Conservation (phyloP, 1,140 invertebrate species). For the Bombus vancouverensis region DNA sequence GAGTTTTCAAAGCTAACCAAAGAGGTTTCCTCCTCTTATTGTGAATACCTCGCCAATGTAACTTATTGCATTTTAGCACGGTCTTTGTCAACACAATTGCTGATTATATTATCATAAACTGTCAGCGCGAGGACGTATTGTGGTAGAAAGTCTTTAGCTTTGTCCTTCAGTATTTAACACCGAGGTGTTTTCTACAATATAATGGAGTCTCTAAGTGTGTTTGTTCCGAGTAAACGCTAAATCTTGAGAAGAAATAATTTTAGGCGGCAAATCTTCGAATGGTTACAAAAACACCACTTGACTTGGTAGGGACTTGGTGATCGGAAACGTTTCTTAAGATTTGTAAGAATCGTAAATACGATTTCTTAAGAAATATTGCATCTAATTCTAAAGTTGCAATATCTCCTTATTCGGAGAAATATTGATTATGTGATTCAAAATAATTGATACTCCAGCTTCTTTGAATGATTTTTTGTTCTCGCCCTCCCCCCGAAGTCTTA, state of each 20-base stretch:
- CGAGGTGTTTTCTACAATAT: too few relatives aligned
- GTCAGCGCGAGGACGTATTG: neutral
- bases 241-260: neutral
- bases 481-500: too few relatives aligned
- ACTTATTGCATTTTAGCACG: constrained; percentile 14
- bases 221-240: neutral
- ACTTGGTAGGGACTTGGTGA: too few relatives aligned
- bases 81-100: neutral
- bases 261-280: neutral
- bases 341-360: too few relatives aligned
- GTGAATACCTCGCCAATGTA: neutral
- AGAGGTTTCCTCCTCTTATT: constrained; percentile 12
- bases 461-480: too few relatives aligned
- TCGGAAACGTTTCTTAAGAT: too few relatives aligned
- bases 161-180: neutral
- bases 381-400: neutral
- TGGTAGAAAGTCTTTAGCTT: neutral
- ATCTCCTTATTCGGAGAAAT: neutral
- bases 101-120: neutral
- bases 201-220: too few relatives aligned
- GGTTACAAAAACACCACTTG: too few relatives aligned
- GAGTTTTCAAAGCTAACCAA: constrained; percentile 35
- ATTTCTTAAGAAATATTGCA: neutral
- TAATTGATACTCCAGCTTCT: neutral
- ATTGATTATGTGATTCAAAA: neutral